These are phyloP conservation scores for Falco punctatus DNA, from an alignment of 2,113 vertebrate species.

Conservation along the genomic window DNA sequence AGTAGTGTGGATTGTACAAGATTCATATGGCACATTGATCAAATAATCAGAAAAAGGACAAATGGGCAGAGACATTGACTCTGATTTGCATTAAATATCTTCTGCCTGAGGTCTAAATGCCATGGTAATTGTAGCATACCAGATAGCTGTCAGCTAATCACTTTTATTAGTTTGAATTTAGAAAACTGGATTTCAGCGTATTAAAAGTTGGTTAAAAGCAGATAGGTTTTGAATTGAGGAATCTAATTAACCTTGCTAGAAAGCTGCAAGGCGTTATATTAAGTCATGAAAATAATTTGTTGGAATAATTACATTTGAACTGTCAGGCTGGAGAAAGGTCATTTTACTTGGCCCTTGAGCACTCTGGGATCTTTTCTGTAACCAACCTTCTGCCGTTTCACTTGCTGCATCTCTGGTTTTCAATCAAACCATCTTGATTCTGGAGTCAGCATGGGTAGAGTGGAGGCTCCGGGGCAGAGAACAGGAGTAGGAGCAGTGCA, in stretches of 20 bases:
- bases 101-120: conserved; percentile 58
- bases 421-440: background rate
- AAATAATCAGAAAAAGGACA: conserved; percentile 57
- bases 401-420: background rate
- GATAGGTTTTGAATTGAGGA: conserved; percentile 72
- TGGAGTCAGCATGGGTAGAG: background rate
- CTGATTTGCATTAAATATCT: conserved; percentile 56
- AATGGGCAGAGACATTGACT: conserved; percentile 59
- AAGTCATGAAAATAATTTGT: conserved; percentile 76
- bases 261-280: conserved; percentile 71
- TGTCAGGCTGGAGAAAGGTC: conserved; percentile 66
- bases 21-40: conserved; percentile 52
- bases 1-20: conserved; percentile 7
- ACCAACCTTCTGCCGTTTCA: background rate
- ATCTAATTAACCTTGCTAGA: conserved; percentile 77
- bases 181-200: conserved; percentile 69
- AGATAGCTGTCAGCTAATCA: conserved; percentile 72
- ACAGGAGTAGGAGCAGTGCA: background rate
- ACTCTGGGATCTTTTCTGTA: background rate
- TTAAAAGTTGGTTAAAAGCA: conserved; percentile 72
- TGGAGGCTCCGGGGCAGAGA: background rate
- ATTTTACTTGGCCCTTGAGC: conserved; percentile 12
- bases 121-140: conserved; percentile 50
- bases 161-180: conserved; percentile 76
- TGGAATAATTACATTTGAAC: conserved; percentile 72